Evolutionary conservation across 2,797 vertebrate species (phyloP).

Genomic region (Heterohyrax brucei): DNA sequence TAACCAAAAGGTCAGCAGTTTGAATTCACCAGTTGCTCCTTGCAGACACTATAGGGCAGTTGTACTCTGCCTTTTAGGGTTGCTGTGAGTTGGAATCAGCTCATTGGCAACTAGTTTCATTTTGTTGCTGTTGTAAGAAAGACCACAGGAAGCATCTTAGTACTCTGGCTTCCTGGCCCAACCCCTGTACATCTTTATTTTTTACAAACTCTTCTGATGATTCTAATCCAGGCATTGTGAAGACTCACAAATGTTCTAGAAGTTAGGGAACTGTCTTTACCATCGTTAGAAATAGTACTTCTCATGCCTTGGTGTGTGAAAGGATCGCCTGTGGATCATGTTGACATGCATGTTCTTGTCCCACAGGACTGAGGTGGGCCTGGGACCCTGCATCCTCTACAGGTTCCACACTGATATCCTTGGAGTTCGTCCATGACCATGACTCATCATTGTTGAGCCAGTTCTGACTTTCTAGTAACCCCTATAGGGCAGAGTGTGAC

Average conservation of each 20-base stretch:
- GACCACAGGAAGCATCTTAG: no score
- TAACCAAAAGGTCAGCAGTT: no score
- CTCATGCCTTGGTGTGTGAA: neutral
- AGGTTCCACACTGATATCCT: neutral
- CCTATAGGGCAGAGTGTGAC: no score
- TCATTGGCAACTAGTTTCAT: no score
- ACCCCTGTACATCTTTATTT: neutral
- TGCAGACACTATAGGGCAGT: no score
- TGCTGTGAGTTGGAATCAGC: no score
- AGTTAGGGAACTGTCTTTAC: neutral
- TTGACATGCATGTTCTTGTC: neutral
- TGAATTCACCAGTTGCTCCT: no score
- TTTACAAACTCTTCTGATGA: neutral
- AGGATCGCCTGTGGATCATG: neutral
- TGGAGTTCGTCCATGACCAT: neutral
- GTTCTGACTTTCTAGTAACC: no score
- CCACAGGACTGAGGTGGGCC: neutral
- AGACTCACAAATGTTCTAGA: neutral
- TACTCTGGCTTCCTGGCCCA: no score
- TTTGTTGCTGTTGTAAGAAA: no score
- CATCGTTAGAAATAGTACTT: neutral
- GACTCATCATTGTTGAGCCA: no score
- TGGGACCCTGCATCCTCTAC: neutral
- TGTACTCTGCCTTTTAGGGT: no score
- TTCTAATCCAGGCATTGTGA: neutral